Evolutionary conservation across 2,113 vertebrate genomes (phyloP).

Genomic region (Chionis minor): DNA sequence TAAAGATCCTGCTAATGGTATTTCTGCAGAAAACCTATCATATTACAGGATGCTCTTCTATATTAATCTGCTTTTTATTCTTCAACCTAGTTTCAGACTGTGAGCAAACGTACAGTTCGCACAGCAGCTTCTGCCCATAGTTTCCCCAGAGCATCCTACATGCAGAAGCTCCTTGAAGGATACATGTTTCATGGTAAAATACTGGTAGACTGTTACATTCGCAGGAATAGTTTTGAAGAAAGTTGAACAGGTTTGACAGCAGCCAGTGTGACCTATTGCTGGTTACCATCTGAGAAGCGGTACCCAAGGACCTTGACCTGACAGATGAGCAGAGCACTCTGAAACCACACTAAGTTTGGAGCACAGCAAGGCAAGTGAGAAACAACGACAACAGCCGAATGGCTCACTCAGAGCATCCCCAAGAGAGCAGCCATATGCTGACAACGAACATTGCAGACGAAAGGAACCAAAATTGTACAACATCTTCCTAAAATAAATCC

Average conservation of each 20-base stretch:
- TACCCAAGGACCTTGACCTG: neutral
- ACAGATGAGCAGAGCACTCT: neutral
- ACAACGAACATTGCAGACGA: neutral
- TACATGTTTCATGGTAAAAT: neutral
- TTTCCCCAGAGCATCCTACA: neutral
- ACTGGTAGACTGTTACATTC: neutral
- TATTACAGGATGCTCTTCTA: neutral
- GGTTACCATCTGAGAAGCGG: neutral
- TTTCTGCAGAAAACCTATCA: neutral
- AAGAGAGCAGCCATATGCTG: neutral
- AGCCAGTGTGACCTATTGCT: neutral
- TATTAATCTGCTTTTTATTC: neutral
- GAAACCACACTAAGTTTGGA: neutral
- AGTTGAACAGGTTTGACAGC: neutral
- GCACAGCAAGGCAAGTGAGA: neutral
- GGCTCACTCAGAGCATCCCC: neutral
- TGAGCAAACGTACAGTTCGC: neutral
- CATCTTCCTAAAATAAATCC: slow-evolving; percentile 51
- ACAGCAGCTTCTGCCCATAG: neutral
- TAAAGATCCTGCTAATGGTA: neutral
- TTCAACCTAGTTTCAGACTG: neutral
- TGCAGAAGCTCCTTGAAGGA: neutral
- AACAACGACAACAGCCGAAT: neutral
- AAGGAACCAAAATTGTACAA: slow-evolving; percentile 24
- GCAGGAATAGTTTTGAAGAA: neutral